These are phyloP conservation scores for Clarias gariepinus DNA, from an alignment of 2,113 vertebrate species.

Conservation along the genomic window DNA sequence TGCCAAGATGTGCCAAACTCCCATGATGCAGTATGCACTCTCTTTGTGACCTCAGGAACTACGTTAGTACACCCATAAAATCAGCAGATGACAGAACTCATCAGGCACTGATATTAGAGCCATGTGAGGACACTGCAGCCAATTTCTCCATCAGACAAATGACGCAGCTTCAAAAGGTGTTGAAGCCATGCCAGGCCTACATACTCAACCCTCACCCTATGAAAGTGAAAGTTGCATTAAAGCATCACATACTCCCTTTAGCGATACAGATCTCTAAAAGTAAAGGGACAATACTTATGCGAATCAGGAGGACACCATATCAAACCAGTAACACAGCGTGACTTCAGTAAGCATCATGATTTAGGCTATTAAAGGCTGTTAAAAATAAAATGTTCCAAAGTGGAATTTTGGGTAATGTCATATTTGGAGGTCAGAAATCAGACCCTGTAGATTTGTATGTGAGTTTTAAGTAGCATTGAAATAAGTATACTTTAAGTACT, in stretches of 20 bases:
- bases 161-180: conserved; percentile 7
- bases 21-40: neutral
- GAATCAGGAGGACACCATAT: neutral
- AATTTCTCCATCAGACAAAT: conserved; percentile 19
- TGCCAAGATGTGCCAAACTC: neutral
- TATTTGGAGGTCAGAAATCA: neutral
- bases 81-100: conserved; percentile 28
- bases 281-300: neutral
- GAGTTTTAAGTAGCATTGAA: neutral
- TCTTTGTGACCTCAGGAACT: conserved; percentile 24
- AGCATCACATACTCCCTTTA: neutral
- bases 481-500: neutral
- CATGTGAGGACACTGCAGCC: neutral
- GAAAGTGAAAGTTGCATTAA: neutral
- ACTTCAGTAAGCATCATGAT: neutral
- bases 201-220: neutral
- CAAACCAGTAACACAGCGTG: neutral
- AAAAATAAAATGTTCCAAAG: neutral
- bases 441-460: neutral
- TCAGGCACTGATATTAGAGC: conserved; percentile 5
- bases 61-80: conserved; percentile 13
- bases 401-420: neutral
- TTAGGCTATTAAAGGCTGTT: neutral
- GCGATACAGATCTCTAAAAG: neutral
- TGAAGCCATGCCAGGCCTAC: neutral